These are phyloP conservation scores for Platalea minor DNA, from an alignment of 2,797 vertebrate species.

Conservation along the genomic window DNA sequence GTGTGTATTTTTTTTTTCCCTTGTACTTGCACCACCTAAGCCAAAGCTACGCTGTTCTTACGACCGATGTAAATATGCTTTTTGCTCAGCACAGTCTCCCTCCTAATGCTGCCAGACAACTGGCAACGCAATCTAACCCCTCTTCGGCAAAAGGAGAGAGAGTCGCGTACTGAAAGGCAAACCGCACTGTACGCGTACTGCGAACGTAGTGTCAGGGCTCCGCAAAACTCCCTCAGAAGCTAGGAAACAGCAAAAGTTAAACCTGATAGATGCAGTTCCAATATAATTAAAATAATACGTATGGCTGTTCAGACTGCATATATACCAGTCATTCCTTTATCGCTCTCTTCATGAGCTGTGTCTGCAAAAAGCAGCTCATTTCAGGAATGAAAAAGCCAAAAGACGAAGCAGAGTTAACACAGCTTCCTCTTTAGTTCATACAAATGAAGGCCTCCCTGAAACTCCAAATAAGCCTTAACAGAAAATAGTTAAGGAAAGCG, in stretches of 20 bases:
- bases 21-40: neutral
- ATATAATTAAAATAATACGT: neutral
- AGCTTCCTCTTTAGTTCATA: neutral
- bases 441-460: neutral
- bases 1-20: neutral
- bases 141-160: neutral
- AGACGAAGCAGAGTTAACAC: neutral
- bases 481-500: neutral
- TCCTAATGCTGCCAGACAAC: neutral
- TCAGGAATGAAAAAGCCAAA: neutral
- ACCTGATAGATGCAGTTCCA: neutral
- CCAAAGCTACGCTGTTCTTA: neutral
- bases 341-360: neutral
- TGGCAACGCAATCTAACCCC: neutral
- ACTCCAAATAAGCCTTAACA: neutral
- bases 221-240: neutral
- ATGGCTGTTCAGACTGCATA: neutral
- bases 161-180: neutral
- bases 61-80: neutral
- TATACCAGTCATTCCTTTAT: neutral
- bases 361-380: neutral
- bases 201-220: neutral
- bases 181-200: accelerated
- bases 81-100: neutral
- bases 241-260: neutral